Evolutionary conservation across 2,113 vertebrate species (phyloP).

Genomic region (Columba janthina): DNA sequence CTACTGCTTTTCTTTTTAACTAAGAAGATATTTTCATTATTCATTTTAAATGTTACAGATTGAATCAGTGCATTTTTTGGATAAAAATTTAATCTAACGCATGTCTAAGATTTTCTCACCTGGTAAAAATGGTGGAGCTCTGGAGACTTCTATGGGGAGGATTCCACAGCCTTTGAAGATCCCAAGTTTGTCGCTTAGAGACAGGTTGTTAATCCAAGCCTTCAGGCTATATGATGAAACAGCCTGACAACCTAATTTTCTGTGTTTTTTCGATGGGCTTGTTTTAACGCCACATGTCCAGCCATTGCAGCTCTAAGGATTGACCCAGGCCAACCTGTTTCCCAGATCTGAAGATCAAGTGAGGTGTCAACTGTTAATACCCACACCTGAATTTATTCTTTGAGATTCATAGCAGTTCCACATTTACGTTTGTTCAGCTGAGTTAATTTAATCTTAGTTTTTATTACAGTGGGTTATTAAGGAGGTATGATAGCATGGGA

Average conservation of each 20-base stretch:
- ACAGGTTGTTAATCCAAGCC: constrained; percentile 8
- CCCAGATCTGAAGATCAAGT: background rate
- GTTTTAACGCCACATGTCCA: background rate
- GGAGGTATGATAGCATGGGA: background rate
- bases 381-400: background rate
- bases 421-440: background rate
- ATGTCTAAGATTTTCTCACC: background rate
- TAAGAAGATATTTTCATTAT: background rate
- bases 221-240: background rate
- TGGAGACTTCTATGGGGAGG: background rate
- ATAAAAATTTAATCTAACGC: background rate
- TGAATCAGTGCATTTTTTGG: background rate
- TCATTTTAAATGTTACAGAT: background rate
- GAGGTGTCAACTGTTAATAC: background rate
- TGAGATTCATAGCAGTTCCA: background rate
- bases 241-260: background rate
- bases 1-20: background rate
- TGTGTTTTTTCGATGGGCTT: background rate
- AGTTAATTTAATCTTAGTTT: background rate
- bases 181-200: background rate
- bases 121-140: background rate
- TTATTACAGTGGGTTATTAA: background rate
- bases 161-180: constrained; percentile 24
- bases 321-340: background rate
- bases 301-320: background rate